These are phyloP conservation scores for Phrynosoma blainvillii DNA, from an alignment of 2,113 vertebrate genomes.

Conservation along the genomic window DNA sequence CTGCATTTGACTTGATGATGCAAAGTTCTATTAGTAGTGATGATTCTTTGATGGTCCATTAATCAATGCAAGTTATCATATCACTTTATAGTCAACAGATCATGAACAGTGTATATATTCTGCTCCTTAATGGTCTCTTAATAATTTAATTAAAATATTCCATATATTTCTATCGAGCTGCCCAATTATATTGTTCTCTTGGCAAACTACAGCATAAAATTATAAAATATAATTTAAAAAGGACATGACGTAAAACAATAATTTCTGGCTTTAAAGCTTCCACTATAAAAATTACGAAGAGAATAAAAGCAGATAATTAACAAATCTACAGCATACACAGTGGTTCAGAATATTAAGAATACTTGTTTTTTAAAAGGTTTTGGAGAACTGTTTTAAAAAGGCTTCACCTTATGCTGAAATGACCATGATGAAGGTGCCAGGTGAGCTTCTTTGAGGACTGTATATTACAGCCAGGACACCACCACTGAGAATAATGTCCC, in stretches of 20 bases:
- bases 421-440: not conserved
- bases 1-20: not conserved
- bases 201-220: not conserved
- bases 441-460: not conserved
- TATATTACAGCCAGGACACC: not conserved
- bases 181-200: not conserved
- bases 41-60: not conserved
- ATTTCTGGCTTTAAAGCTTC: not conserved
- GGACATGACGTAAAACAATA: not conserved
- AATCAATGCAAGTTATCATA: not conserved
- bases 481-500: not conserved
- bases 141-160: not conserved
- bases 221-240: not conserved
- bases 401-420: not conserved
- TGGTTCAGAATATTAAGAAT: not conserved
- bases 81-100: not conserved
- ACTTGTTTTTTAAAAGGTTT: not conserved
- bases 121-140: not conserved
- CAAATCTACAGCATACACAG: not conserved
- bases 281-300: not conserved
- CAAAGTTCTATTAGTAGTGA: not conserved
- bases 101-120: not conserved
- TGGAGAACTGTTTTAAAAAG: not conserved
- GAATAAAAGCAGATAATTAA: not conserved
- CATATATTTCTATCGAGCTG: slow-evolving; percentile 21